phyloP scores from a whole-genome alignment of 2,797 vertebrate species.

The Hyperoplus lanceolatus region DNA sequence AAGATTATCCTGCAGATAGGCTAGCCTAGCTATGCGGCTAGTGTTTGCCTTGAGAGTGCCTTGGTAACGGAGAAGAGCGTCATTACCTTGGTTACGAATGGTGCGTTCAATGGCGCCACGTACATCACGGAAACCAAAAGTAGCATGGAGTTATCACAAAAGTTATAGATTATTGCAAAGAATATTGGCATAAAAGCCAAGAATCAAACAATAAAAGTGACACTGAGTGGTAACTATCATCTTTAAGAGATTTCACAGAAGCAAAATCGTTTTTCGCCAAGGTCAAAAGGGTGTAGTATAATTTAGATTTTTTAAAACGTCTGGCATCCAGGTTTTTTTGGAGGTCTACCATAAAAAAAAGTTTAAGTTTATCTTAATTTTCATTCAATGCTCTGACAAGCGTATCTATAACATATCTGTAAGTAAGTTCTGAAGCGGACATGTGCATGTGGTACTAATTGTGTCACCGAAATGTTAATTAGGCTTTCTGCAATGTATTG shows the following conservation, averaged over 20 bases:
- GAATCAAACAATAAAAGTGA: background rate
- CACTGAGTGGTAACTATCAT: background rate
- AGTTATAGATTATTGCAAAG: background rate
- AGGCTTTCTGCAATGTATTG: background rate
- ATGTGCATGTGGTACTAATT: too few relatives aligned
- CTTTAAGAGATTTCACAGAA: background rate
- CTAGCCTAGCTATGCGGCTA: slow-evolving; percentile 71
- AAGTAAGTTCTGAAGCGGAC: background rate
- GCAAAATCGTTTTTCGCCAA: too few relatives aligned
- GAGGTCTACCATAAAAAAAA: background rate
- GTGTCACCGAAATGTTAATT: background rate
- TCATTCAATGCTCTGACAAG: background rate
- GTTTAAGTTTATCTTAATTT: background rate
- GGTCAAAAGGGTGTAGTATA: background rate
- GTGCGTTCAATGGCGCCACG: slow-evolving; percentile 66
- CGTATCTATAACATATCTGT: too few relatives aligned
- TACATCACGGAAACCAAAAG: background rate
- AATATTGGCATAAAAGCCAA: fast-evolving
- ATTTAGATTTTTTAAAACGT: background rate
- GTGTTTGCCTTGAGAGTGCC: slow-evolving; percentile 74
- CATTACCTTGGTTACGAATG: slow-evolving; percentile 81
- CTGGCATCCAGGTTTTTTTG: background rate
- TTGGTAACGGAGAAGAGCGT: slow-evolving; percentile 81
- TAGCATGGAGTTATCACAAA: background rate
- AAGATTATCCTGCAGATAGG: slow-evolving; percentile 67